phyloP scores from a whole-genome alignment of 2,888 invertebrate genomes.

The Caenorhabditis japonica region DNA sequence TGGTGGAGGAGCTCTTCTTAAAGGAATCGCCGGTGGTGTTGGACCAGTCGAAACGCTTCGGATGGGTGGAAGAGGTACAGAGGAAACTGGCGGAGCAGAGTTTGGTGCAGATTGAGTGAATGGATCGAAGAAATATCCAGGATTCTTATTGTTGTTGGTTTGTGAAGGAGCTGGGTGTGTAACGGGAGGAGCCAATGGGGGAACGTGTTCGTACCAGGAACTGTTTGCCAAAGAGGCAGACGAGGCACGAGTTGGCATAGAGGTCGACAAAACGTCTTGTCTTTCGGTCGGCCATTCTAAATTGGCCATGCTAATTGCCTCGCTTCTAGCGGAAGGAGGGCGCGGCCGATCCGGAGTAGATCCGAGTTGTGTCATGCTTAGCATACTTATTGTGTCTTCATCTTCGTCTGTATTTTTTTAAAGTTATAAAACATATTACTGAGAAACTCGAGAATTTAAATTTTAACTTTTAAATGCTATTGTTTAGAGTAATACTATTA shows the following conservation, averaged over 20 bases:
- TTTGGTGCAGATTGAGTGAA: constrained; percentile 41
- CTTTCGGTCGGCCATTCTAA: constrained; percentile 56
- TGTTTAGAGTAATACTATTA: too few relatives aligned
- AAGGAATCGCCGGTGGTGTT: constrained; percentile 38
- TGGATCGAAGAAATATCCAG: constrained; percentile 49
- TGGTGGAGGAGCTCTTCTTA: constrained; percentile 58
- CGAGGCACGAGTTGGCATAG: constrained; percentile 54
- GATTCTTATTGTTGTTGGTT: constrained; percentile 28
- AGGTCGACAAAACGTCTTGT: constrained; percentile 40
- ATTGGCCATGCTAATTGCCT: constrained; percentile 47
- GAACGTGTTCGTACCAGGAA: constrained; percentile 49
- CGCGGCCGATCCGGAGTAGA: constrained; percentile 57
- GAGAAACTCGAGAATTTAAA: too few relatives aligned
- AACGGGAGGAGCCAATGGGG: constrained; percentile 39
- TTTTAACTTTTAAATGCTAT: too few relatives aligned
- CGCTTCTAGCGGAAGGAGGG: constrained; percentile 61
- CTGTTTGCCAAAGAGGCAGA: constrained; percentile 40
- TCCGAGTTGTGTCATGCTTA: constrained; percentile 18
- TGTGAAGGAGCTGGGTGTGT: constrained; percentile 8
- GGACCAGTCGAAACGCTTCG: constrained; percentile 18
- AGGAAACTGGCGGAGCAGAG: constrained; percentile 23
- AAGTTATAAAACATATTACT: too few relatives aligned
- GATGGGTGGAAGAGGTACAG: constrained; percentile 21
- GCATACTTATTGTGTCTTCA: constrained; percentile 45
- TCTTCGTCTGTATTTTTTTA: constrained; percentile 51